phyloP scores from a whole-genome alignment of 2,888 invertebrate species.

The Neelides folsomi region DNA sequence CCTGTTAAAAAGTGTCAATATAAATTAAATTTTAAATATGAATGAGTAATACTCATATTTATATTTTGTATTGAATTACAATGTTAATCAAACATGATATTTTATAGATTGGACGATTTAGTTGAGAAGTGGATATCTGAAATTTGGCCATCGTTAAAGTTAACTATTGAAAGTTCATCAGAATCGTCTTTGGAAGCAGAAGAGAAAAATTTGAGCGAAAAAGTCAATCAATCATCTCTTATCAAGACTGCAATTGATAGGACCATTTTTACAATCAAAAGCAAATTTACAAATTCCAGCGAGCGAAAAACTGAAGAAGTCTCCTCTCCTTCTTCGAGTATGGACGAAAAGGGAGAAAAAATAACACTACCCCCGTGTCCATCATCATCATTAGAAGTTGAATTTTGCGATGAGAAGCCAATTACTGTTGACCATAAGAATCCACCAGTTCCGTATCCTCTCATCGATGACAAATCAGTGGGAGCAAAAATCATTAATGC shows the following conservation, averaged over 20 bases:
- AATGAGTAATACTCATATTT: neutral
- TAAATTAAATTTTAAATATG: neutral
- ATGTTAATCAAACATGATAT: neutral
- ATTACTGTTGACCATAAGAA: neutral
- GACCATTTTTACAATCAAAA: too few relatives aligned
- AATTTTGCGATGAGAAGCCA: neutral
- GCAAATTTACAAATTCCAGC: too few relatives aligned
- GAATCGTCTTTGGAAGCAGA: neutral
- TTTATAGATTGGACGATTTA: conserved; percentile 38
- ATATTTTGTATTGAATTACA: neutral
- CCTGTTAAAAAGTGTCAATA: neutral
- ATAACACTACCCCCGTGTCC: conserved; percentile 11
- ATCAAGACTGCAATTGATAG: too few relatives aligned
- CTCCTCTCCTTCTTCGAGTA: neutral
- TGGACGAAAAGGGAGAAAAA: neutral
- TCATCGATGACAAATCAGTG: conserved; percentile 15
- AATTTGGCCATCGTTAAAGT: conserved; percentile 37
- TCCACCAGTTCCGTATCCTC: conserved; percentile 22
- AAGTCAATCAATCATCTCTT: neutral
- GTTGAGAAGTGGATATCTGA: conserved; percentile 45
- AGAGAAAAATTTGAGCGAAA: neutral
- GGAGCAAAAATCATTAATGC: conserved; percentile 12
- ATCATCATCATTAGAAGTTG: conserved; percentile 1
- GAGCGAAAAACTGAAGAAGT: neutral
- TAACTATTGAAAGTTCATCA: conserved; percentile 3